Conservation (phyloP, 1,140 invertebrate species). For the Metopolophium dirhodum region DNA sequence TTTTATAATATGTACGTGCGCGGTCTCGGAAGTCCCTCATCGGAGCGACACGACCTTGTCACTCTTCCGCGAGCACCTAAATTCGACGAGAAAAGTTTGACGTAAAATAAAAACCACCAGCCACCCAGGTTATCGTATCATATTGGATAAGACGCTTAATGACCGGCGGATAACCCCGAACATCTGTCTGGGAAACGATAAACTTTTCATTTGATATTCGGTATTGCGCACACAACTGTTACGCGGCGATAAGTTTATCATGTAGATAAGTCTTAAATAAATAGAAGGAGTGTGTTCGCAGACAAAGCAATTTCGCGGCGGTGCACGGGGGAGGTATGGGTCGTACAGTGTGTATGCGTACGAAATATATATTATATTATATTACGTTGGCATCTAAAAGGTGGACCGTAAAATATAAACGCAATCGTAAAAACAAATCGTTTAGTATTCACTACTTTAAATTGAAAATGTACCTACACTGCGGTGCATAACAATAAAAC, state of each 20-base stretch:
- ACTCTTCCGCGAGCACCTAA: background rate
- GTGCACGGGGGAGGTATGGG: no score
- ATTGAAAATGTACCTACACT: conserved; percentile 20
- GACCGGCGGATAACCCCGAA: background rate
- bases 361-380: background rate
- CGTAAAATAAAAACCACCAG: background rate
- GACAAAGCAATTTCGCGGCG: background rate
- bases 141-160: background rate
- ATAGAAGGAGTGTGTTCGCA: background rate
- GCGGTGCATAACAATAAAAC: conserved; percentile 29
- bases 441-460: conserved; percentile 42
- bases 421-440: conserved; percentile 29
- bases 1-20: background rate
- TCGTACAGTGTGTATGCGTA: no score
- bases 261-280: background rate
- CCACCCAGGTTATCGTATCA: background rate
- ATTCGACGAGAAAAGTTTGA: background rate
- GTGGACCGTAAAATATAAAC: conserved; percentile 32
- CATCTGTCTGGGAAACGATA: conserved; percentile 2
- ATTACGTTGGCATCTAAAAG: background rate
- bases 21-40: background rate
- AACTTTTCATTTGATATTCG: background rate
- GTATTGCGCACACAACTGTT: conserved; percentile 20
- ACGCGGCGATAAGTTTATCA: conserved; percentile 4
- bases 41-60: background rate